Percentiles rank a stretch among this genome's conserved stretches.
phyloP scores from a whole-genome alignment of 1,140 invertebrate species.

The Dufourea novaeangliae region DNA sequence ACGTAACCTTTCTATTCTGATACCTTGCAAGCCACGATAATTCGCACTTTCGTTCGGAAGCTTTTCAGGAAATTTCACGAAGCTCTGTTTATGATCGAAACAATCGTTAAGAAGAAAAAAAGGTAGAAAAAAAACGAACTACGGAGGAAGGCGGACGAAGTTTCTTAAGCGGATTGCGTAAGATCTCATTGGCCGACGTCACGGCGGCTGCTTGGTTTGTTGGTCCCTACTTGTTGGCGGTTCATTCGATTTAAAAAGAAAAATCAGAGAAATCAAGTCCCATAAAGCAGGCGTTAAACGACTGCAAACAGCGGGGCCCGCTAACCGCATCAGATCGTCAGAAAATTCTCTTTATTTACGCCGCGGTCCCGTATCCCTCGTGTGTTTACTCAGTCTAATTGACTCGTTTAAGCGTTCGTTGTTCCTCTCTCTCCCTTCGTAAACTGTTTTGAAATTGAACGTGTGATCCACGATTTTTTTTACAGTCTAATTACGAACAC shows the following conservation, averaged over 20 bases:
- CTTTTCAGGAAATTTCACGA: background rate
- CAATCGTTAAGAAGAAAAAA: background rate
- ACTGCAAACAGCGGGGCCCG: background rate
- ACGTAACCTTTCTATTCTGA: conserved; percentile 30
- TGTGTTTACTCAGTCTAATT: conserved; percentile 23
- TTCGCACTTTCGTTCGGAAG: background rate
- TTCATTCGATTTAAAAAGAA: conserved; percentile 57
- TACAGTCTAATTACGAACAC: background rate
- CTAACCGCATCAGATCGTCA: conserved; percentile 20
- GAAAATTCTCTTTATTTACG: conserved; percentile 32
- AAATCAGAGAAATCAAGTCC: conserved; percentile 56
- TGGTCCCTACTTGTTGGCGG: background rate
- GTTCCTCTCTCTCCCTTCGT: background rate
- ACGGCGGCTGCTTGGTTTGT: conserved; percentile 21
- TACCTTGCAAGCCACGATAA: background rate
- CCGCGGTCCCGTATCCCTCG: background rate
- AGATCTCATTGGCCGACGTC: conserved; percentile 29
- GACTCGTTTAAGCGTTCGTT: conserved; percentile 26
- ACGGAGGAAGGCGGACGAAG: background rate
- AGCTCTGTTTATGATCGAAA: too few relatives aligned
- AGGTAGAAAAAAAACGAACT: background rate
- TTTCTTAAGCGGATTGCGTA: conserved; percentile 41
- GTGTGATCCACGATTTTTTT: background rate
- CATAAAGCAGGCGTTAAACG: conserved; percentile 21
- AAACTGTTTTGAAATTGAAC: conserved; percentile 21